A percentile compares a stretch with the other conserved stretches of the same genome.
Evolutionary conservation across 2,888 invertebrate species (phyloP).

Genomic region (Erpobdella octoculata): DNA sequence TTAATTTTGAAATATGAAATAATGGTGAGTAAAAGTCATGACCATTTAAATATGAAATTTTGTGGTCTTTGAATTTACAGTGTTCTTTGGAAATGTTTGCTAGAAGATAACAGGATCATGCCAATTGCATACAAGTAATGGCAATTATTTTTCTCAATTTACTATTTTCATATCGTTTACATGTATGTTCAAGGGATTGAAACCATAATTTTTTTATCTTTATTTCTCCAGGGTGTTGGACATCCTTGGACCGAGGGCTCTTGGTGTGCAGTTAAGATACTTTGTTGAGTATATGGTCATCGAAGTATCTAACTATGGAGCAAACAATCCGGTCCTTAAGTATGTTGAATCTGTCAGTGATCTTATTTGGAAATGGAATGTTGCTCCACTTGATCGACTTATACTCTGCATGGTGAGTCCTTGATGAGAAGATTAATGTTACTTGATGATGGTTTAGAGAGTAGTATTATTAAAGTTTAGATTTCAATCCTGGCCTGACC

Average conservation of each 20-base stretch:
- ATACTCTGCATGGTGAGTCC: slow-evolving; percentile 67
- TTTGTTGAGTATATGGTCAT: slow-evolving; percentile 85
- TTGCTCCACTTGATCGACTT: slow-evolving; percentile 84
- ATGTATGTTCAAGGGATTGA: too few relatives aligned
- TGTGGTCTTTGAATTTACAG: slow-evolving; percentile 36
- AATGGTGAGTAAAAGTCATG: not conserved
- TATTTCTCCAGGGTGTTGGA: slow-evolving; percentile 61
- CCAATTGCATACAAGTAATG: slow-evolving; percentile 86
- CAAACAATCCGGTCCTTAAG: slow-evolving; percentile 80
- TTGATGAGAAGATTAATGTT: not conserved
- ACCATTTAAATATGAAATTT: not conserved
- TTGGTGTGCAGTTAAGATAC: slow-evolving; percentile 82
- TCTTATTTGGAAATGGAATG: slow-evolving; percentile 95
- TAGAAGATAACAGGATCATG: slow-evolving; percentile 84
- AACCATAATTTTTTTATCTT: too few relatives aligned
- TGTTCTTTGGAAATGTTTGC: slow-evolving; percentile 85
- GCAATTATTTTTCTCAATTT: not conserved
- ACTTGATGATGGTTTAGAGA: not conserved
- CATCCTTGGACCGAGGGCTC: slow-evolving; percentile 77
- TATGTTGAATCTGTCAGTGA: slow-evolving; percentile 82
- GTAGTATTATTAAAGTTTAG: not conserved
- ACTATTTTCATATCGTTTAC: not conserved
- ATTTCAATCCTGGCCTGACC: too few relatives aligned
- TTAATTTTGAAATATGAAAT: too few relatives aligned
- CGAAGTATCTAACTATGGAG: slow-evolving; percentile 74